These are phyloP conservation scores for Rhopalosiphum maidis DNA, from an alignment of 1,140 invertebrate genomes.

Conservation along the genomic window DNA sequence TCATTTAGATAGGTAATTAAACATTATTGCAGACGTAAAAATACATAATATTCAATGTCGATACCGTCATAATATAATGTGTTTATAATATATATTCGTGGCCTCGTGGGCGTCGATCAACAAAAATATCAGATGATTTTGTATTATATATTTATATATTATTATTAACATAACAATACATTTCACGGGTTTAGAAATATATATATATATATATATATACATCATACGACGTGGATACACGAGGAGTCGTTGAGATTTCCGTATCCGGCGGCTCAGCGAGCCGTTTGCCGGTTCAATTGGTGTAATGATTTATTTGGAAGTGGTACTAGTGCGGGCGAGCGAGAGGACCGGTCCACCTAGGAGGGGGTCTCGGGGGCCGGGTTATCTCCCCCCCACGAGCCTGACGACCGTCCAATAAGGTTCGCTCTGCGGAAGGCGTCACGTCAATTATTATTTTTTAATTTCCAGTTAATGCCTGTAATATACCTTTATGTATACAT, in stretches of 20 bases:
- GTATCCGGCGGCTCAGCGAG: not conserved
- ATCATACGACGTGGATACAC: not conserved
- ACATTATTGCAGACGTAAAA: not conserved
- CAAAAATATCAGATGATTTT: not conserved
- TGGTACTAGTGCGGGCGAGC: not conserved
- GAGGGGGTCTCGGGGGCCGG: not conserved
- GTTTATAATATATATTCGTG: not conserved
- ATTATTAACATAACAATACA: not conserved
- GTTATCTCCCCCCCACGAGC: not conserved
- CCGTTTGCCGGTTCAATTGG: constrained; percentile 11
- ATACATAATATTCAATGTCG: not conserved
- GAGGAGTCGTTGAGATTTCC: not conserved
- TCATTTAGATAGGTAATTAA: not conserved
- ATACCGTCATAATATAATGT: not conserved
- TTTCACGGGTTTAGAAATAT: not conserved
- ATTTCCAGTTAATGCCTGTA: not conserved
- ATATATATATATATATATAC: not conserved
- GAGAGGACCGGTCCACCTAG: constrained; percentile 8
- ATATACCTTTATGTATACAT: not conserved
- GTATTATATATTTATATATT: not conserved
- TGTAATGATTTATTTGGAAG: constrained; percentile 9
- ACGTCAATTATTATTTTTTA: constrained; percentile 7
- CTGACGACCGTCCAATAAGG: constrained; percentile 23
- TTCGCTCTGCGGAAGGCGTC: not conserved
- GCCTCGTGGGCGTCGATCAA: not conserved